phyloP scores from a whole-genome alignment of 2,113 vertebrate genomes.

The Egretta garzetta region DNA sequence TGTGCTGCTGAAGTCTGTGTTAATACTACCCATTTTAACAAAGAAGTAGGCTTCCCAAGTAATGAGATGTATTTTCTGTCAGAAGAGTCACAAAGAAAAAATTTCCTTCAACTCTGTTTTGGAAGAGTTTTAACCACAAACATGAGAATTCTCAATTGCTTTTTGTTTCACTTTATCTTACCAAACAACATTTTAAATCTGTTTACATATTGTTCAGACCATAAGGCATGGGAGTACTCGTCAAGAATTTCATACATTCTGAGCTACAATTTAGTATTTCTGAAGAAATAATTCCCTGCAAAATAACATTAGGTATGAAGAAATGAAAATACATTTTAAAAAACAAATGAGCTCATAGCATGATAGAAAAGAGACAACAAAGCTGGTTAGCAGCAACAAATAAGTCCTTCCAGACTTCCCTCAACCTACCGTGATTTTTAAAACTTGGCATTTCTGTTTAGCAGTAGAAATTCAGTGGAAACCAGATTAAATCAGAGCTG shows the following conservation, averaged over 20 bases:
- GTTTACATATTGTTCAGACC: background rate
- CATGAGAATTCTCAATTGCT: background rate
- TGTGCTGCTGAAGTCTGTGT: background rate
- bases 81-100: background rate
- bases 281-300: background rate
- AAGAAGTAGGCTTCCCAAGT: background rate
- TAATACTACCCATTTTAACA: background rate
- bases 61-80: background rate
- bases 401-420: background rate
- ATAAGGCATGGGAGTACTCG: background rate
- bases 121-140: background rate
- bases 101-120: background rate
- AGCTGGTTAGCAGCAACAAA: background rate
- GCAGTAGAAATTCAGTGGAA: background rate
- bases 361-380: background rate
- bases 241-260: background rate
- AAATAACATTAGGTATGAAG: background rate
- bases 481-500: background rate
- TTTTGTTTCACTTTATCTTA: conserved; percentile 11
- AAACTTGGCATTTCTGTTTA: background rate
- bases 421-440: background rate
- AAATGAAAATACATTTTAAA: background rate
- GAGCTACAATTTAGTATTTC: background rate
- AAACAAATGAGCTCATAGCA: background rate
- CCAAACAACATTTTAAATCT: background rate